Percentiles rank a stretch among this genome's conserved stretches.
Evolutionary conservation across 2,113 vertebrate species (phyloP).

Genomic region (Neolamprologus brichardi): DNA sequence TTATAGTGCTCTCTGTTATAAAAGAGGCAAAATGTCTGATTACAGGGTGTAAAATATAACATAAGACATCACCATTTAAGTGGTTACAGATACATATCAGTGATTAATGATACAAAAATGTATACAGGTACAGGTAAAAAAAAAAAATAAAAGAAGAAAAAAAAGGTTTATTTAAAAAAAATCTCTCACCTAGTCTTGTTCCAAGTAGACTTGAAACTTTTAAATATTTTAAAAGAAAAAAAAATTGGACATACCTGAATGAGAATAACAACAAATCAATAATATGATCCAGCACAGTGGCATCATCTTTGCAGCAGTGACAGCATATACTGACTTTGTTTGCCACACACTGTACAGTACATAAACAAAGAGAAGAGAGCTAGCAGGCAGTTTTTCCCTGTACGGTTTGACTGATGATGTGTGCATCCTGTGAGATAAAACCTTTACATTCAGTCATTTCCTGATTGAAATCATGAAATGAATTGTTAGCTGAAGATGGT

Average conservation of each 20-base stretch:
- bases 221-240: not conserved
- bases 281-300: not conserved
- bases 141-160: fast-evolving
- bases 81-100: not conserved
- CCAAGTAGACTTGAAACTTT: not conserved
- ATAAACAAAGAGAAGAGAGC: not conserved
- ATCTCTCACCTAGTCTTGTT: not conserved
- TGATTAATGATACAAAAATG: fast-evolving
- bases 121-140: not conserved
- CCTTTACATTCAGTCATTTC: not conserved
- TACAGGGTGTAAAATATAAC: not conserved
- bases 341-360: not conserved
- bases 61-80: not conserved
- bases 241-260: not conserved
- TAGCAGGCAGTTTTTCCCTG: not conserved
- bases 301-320: not conserved
- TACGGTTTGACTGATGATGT: not conserved
- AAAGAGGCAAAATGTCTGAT: not conserved
- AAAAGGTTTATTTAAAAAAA: not conserved
- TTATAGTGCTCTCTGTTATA: not conserved
- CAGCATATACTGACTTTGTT: not conserved
- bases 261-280: not conserved
- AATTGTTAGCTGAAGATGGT: not conserved
- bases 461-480: not conserved
- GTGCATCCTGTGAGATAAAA: not conserved